phyloP scores from a whole-genome alignment of 2,113 vertebrate species.

The Sinocyclocheilus grahami region DNA sequence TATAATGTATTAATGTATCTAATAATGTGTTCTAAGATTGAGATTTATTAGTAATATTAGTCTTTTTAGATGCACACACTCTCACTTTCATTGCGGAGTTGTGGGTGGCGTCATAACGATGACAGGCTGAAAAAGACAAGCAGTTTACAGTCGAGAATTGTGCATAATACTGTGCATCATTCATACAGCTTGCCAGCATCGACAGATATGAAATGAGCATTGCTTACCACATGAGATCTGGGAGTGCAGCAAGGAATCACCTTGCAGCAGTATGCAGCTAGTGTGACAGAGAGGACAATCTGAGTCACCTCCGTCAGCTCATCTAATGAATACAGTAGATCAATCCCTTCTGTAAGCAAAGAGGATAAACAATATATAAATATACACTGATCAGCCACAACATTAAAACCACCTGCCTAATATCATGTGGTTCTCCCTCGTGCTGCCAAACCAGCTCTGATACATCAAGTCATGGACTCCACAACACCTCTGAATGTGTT shows the following conservation, averaged over 20 bases:
- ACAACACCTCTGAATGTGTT: too few species aligned
- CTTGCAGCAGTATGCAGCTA: conserved; percentile 73
- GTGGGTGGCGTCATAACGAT: conserved; percentile 64
- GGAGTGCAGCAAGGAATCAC: conserved; percentile 71
- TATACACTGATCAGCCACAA: too few species aligned
- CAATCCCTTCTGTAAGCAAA: conserved; percentile 27
- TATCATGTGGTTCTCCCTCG: not conserved
- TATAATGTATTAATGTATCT: not conserved
- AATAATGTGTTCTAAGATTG: not conserved
- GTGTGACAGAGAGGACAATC: conserved; percentile 68
- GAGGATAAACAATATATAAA: not conserved
- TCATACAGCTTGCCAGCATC: not conserved
- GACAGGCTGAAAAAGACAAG: conserved; percentile 67
- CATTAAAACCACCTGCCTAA: too few species aligned
- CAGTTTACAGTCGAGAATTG: not conserved
- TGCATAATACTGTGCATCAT: not conserved
- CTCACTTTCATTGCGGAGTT: conserved; percentile 41
- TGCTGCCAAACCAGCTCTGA: too few species aligned
- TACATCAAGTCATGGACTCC: too few species aligned
- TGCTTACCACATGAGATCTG: conserved; percentile 66
- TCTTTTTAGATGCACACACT: not conserved
- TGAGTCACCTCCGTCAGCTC: conserved; percentile 52
- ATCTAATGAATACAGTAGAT: conserved; percentile 26
- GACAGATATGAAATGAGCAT: conserved; percentile 42
- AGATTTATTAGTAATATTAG: not conserved